Percentiles rank a stretch among this genome's conserved stretches.
Evolutionary conservation across 2,113 vertebrate species (phyloP).

Genomic region (Sula dactylatra): DNA sequence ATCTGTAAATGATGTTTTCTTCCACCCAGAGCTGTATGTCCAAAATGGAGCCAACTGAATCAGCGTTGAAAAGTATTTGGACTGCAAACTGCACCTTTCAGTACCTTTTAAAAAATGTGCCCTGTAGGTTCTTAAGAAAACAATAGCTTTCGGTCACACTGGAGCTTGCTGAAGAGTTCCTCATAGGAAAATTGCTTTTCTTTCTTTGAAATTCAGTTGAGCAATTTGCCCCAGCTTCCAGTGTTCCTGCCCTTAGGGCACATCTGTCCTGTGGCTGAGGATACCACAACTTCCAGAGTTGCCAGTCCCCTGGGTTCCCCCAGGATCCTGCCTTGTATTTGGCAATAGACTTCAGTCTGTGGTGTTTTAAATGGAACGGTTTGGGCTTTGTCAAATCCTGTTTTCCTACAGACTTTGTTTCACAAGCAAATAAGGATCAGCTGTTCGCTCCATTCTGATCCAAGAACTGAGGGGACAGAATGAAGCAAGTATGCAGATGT

Average conservation of each 20-base stretch:
- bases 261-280: constrained; percentile 27
- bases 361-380: not conserved
- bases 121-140: not conserved
- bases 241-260: not conserved
- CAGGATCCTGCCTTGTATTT: not conserved
- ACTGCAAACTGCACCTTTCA: not conserved
- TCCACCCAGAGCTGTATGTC: not conserved
- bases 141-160: not conserved
- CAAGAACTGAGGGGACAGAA: not conserved
- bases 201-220: constrained; percentile 33
- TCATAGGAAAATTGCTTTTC: not conserved
- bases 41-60: not conserved
- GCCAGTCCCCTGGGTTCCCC: not conserved
- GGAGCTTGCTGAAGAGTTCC: not conserved
- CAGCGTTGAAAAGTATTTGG: not conserved
- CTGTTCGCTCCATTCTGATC: not conserved
- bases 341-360: not conserved
- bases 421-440: constrained; percentile 53
- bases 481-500: not conserved
- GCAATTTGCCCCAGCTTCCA: not conserved
- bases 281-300: constrained; percentile 30
- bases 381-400: constrained; percentile 14
- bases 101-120: not conserved
- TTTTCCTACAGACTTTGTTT: constrained; percentile 38
- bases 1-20: not conserved